Percentiles rank a stretch among this genome's conserved stretches.
Conservation (phyloP, 1,140 invertebrate species). For the Apocrypta bakeri region DNA sequence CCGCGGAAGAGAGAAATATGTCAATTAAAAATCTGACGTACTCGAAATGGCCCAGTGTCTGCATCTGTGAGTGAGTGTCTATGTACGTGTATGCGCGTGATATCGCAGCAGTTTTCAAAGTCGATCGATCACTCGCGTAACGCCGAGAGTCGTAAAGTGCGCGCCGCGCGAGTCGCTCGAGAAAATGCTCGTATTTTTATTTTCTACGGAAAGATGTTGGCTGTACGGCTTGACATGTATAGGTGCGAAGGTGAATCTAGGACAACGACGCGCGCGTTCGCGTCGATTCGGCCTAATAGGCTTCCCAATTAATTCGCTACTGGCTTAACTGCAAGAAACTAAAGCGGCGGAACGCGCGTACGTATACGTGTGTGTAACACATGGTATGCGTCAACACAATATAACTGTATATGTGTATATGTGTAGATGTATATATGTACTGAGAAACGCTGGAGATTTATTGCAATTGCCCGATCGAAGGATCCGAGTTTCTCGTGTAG, state of each 20-base stretch:
- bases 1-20: slow-evolving; percentile 16
- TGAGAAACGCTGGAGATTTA: background rate
- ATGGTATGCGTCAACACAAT: too few relatives aligned
- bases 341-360: background rate
- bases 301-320: slow-evolving; percentile 36
- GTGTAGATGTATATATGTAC: background rate
- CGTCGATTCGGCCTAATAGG: slow-evolving; percentile 23
- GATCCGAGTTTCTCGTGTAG: background rate
- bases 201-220: background rate
- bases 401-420: background rate
- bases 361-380: too few relatives aligned
- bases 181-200: background rate
- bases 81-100: too few relatives aligned
- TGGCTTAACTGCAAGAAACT: background rate
- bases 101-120: background rate
- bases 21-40: slow-evolving; percentile 36
- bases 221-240: background rate
- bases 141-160: background rate
- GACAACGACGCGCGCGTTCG: background rate
- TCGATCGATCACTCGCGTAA: background rate
- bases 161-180: too few relatives aligned
- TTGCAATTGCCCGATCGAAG: background rate
- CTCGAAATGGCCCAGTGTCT: background rate
- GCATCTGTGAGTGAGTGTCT: too few relatives aligned
- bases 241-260: background rate